Base-by-base conservation (phyloP, 2,797 vertebrate genomes). In the Tympanoctomys barrerae region DNA sequence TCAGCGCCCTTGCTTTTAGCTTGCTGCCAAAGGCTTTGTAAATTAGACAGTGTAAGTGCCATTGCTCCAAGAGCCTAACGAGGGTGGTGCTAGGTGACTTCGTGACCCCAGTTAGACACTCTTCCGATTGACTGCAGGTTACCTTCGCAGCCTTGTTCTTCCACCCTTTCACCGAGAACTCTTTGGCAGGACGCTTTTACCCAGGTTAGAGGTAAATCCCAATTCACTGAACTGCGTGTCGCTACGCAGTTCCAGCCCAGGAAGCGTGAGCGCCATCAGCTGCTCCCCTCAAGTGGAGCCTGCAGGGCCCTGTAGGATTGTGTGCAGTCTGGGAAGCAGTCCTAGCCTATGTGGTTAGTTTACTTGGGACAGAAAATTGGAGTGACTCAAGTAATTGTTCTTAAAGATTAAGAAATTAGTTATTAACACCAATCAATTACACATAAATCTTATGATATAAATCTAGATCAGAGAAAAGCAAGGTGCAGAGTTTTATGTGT, bases 331-430 rank as follows among this genome's bases (percentile, higher is more conserved):
- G 75, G 33, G n/a, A 89, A 66, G 11, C 49, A 85, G 26, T 68
- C 49, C 14, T 86, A n/a, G 49, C 18, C 39, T 83, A 3, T 11
- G 2, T 57, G 62, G 81, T 71, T 90, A 87, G 82, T 87, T n/a
- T 83, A 77, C 9, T 84, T 91, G 49, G 1, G 42, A n/a, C 36
- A 46, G 52, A 71, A 96, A 84, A 79, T 80, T 90, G 39, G 77
- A 88, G 59, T 80, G 75, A 54, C 68, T 92, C 78, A 64, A 92
- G 36, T 66, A 75, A 80, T 70, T 87, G 18, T 39, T 62, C 10
- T 61, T 89, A 46, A 93, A 81, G 31, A 91, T 87, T 87, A 83
- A n/a, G 52, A 54, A 79, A 78, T 77, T 85, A n/a, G 33, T 75
- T 77, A 36, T 66, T 42, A 42, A 42, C 42, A 42, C 46, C 86